phyloP scores from a whole-genome alignment of 1,140 invertebrate species.

The Danaus plexippus region DNA sequence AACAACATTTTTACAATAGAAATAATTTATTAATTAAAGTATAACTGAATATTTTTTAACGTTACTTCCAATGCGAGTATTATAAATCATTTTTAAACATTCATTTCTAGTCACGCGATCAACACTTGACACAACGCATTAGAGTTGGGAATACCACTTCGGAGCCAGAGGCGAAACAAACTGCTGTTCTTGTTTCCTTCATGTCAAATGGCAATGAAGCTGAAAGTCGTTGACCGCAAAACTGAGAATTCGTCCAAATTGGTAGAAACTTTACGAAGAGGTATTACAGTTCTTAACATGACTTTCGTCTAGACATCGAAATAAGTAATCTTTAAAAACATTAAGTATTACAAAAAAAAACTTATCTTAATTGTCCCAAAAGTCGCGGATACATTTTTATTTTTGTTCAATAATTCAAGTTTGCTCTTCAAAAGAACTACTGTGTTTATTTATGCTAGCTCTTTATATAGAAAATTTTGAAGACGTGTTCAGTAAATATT shows the following conservation, averaged over 20 bases:
- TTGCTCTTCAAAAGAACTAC: too few species aligned
- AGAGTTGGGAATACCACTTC: constrained; percentile 24
- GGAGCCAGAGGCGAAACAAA: constrained; percentile 19
- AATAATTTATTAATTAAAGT: too few species aligned
- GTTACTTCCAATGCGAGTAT: too few species aligned
- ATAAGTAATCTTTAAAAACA: constrained; percentile 3
- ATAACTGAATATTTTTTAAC: too few species aligned
- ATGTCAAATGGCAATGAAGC: constrained; percentile 48
- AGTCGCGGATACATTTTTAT: too few species aligned
- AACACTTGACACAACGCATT: constrained; percentile 25
- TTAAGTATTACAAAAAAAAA: too few species aligned
- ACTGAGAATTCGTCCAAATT: constrained; percentile 22
- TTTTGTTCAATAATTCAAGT: too few species aligned
- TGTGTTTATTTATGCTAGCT: too few species aligned
- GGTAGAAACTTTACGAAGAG: constrained; percentile 20
- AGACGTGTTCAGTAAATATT: too few species aligned
- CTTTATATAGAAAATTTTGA: too few species aligned
- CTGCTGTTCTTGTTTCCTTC: constrained; percentile 37
- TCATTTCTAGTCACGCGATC: constrained; percentile 21
- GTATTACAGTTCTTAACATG: constrained; percentile 17
- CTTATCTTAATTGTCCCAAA: too few species aligned
- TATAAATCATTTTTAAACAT: constrained; percentile 19
- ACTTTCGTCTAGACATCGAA: constrained; percentile 19
- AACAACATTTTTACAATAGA: too few species aligned
- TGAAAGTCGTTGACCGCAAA: constrained; percentile 52